Conservation (phyloP, 1,140 invertebrate genomes). For the Pseudobourletiella spinata region DNA sequence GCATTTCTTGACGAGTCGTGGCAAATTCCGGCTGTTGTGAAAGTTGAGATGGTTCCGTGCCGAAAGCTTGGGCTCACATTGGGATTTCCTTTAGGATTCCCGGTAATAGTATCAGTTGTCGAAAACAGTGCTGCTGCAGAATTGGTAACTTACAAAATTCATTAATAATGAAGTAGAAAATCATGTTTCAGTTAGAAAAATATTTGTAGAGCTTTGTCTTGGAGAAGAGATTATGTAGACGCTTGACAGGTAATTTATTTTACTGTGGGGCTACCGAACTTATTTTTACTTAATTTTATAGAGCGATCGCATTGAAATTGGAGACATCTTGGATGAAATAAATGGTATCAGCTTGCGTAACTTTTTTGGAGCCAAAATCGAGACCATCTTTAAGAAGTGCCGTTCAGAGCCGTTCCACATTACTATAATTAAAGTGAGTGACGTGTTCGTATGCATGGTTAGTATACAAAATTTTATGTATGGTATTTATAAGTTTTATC, state of each 20-base stretch:
- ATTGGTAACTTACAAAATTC: conserved; percentile 17
- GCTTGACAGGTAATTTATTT: background rate
- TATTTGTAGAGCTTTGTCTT: background rate
- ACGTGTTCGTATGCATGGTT: background rate
- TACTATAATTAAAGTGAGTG: conserved; percentile 18
- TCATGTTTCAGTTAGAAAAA: background rate
- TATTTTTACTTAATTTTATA: background rate
- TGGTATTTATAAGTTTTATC: no score
- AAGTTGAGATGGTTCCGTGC: conserved; percentile 32
- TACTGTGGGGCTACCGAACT: background rate
- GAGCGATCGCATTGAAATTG: conserved; percentile 23
- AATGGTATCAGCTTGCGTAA: conserved; percentile 25
- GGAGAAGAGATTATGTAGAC: background rate
- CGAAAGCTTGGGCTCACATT: conserved; percentile 27
- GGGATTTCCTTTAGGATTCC: conserved; percentile 32
- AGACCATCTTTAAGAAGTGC: conserved; percentile 24
- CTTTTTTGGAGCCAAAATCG: conserved; percentile 29
- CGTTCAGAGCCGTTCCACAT: conserved; percentile 20
- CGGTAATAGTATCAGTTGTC: conserved; percentile 30
- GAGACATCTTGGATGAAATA: conserved; percentile 34
- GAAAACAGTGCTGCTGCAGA: conserved; percentile 31
- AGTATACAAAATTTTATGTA: background rate
- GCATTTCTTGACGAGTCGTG: conserved; percentile 35
- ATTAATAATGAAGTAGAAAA: background rate
- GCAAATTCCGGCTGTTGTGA: conserved; percentile 27